phyloP scores from a whole-genome alignment of 2,797 vertebrate genomes.

The Eulemur rubriventer region DNA sequence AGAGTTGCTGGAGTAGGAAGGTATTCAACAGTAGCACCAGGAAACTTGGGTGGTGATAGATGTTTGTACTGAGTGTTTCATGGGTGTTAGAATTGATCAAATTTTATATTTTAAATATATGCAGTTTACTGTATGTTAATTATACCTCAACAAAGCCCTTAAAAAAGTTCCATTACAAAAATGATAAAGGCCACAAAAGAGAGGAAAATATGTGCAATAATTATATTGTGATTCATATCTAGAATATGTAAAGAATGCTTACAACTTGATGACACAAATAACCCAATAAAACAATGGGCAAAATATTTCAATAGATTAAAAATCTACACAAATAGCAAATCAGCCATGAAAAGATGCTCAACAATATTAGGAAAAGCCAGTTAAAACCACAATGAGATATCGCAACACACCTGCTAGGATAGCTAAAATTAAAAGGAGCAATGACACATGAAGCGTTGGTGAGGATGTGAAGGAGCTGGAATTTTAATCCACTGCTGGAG shows the following conservation, averaged over 20 bases:
- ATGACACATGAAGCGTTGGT: neutral
- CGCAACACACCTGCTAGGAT: neutral
- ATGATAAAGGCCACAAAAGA: neutral
- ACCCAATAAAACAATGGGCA: neutral
- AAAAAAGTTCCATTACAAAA: neutral
- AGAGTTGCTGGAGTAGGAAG: neutral
- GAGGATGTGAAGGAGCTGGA: neutral
- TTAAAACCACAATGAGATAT: neutral
- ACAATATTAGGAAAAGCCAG: neutral
- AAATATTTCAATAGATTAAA: neutral
- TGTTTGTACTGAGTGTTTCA: neutral
- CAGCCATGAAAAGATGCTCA: neutral
- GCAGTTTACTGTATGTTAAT: neutral
- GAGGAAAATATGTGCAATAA: neutral
- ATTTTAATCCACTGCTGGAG: neutral
- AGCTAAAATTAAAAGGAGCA: neutral
- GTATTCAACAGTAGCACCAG: neutral
- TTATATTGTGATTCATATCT: neutral
- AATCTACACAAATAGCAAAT: neutral
- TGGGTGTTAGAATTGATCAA: neutral
- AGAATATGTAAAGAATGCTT: neutral
- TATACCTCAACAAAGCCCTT: neutral
- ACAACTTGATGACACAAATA: neutral
- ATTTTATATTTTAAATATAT: neutral
- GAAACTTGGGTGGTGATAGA: neutral